Base-by-base conservation (phyloP, 1,140 invertebrate genomes). In the Oedothorax gibbosus region DNA sequence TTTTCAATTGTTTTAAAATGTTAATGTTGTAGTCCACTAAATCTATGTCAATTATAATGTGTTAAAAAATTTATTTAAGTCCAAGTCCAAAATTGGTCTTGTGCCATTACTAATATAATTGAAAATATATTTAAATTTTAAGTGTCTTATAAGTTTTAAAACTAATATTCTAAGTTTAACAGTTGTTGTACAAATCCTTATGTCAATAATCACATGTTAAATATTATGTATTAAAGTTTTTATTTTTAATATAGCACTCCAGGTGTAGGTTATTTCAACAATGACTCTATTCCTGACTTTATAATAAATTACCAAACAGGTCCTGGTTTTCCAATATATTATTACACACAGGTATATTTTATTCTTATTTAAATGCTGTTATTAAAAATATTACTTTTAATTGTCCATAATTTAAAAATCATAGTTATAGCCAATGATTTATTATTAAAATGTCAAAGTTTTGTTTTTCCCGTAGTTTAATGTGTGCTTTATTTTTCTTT, bases 201-300 rank as follows among this genome's bases (percentile, higher is more conserved):
- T 35, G 35, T 35, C 5, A 35, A 35, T 35, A 35, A 35, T 35
- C 35, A 35, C 35, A 35, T 35, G 35, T 35, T 35, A 35, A 35
- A 35, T 35, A 35, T 35, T 35, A 5, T 35, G 35, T 5, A 35
- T 53, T 73, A n/a, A 14, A 78, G 11, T 78, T 21, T 21, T 79
- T 66, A 65, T 81, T 86, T 89, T 90, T 91, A 35, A 35, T 35
- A 35, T 87, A 95, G 95, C 88, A 93, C 94, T 86, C 95, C 95
- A 54, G 93, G 95, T 49, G 94, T 94, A 20, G 95, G 94, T 8
- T 96, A 93, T 89, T 97, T 95, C 87, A 95, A 96, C 88, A 92
- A 93, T 86, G 95, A 96, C 88, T 91, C 93, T 83, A 90, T 94
- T n/a, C 95, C 95, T 0, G 95, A 96, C 88, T 95, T 97, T 87